Base-by-base conservation (phyloP, 2,888 invertebrate genomes). In the Vannuccia rotundouncinata region DNA sequence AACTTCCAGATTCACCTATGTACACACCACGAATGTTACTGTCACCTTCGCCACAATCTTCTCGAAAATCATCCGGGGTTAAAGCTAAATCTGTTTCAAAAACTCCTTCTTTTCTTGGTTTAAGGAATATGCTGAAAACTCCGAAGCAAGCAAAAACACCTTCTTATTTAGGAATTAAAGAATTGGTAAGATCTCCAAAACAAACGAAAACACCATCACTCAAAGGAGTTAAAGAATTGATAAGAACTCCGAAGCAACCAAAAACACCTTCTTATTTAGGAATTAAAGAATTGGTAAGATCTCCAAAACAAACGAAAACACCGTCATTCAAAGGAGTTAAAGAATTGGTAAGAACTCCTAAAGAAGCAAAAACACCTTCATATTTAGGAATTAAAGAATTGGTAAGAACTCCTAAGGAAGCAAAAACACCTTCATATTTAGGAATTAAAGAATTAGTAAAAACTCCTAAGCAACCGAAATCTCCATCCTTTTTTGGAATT, bases 121-220 rank as follows among this genome's bases (percentile, higher is more conserved):
- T 84, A 10, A 80, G 82, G 76, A 83, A 84, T 78, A 30, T 85
- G 79, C 59, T 84, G 81, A 82, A 82, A 31, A 82, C 80, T 25
- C 5, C 28, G 13, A 29, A 79, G 22, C 66, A 5, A 22, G 5
- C 22, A 22, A 66, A 66, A 1, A 77, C 82, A 13, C 82, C 82
- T 5, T 59, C 76, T 22, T 27, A 82, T 74, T 59, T 2, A 29
- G 83, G 82, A 25, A 74, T 83, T 27, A 80, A 76, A 29, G 77
- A 45, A 30, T 1, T 59, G 2, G 17, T 80, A 10, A 81, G 66
- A 80, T 27, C 29, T 59, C 78, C 78, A 28, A 82, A 82, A 78
- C 60, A 17, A 1, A n/a, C 29, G 2, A 77, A 30, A 17, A 29
- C 79, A 22, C 79, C 79, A 76, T 79, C 79, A 17, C 31, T 31